Evolutionary conservation across 1,140 invertebrate genomes (phyloP).

Genomic region (Leptonema lineaticorne): DNA sequence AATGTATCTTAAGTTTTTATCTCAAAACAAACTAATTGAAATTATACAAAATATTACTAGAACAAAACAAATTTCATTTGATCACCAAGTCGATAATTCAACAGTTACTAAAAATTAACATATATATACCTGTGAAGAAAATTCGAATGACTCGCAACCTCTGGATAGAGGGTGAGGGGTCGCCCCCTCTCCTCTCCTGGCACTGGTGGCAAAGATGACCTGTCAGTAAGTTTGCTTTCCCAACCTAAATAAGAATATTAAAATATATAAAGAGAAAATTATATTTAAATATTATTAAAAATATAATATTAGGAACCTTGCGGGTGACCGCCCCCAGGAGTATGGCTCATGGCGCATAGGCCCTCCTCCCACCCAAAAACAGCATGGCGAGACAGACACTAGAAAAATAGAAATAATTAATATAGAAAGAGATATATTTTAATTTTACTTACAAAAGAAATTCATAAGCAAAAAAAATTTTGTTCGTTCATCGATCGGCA

Average conservation of each 20-base stretch:
- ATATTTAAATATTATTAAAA: no score
- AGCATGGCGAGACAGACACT: conserved; percentile 60
- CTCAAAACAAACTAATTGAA: no score
- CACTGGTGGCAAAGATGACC: conserved; percentile 57
- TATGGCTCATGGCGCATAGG: conserved; percentile 60
- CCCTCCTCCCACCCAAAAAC: conserved; percentile 58
- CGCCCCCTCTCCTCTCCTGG: conserved; percentile 53
- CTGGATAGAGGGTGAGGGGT: conserved; percentile 31
- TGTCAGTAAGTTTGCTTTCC: conserved; percentile 59
- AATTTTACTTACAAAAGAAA: neutral
- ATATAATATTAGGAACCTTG: no score
- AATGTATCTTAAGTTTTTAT: no score
- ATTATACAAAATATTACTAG: no score
- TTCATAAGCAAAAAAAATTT: neutral
- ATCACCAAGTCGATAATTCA: neutral
- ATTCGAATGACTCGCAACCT: conserved; percentile 25
- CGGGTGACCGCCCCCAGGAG: conserved; percentile 58
- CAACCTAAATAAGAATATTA: conserved; percentile 46
- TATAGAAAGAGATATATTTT: neutral
- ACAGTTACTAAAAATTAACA: neutral
- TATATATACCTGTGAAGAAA: conserved; percentile 27
- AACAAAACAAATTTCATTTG: no score
- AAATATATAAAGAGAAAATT: neutral
- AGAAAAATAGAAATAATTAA: conserved; percentile 18
- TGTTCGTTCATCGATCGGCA: no score